Evolutionary conservation across 2,113 vertebrate species (phyloP).

Genomic region (Gila orcuttii): DNA sequence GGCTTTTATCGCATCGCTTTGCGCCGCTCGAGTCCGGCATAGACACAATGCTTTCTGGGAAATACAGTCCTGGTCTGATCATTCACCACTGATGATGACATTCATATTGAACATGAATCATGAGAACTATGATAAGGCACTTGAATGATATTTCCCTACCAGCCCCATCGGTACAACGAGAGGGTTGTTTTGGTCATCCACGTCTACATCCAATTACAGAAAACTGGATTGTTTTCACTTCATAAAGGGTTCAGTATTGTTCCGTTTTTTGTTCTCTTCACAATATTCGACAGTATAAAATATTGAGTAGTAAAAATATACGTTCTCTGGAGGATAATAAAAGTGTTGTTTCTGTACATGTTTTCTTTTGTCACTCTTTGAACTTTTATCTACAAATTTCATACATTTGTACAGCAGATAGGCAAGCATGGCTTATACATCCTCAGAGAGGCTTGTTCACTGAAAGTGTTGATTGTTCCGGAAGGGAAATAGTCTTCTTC

Average conservation of each 20-base stretch:
- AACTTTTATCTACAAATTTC: slow-evolving; percentile 90
- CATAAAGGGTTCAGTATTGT: slow-evolving; percentile 90
- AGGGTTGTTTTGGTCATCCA: slow-evolving; percentile 85
- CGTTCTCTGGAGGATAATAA: slow-evolving; percentile 88
- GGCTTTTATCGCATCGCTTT: no score
- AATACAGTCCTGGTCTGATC: slow-evolving; percentile 63
- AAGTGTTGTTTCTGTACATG: slow-evolving; percentile 83
- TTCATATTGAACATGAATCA: slow-evolving; percentile 81
- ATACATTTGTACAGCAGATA: slow-evolving; percentile 93
- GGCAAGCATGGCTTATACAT: slow-evolving; percentile 97
- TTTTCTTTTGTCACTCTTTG: slow-evolving; percentile 81
- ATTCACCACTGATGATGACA: slow-evolving; percentile 80
- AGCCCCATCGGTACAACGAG: slow-evolving; percentile 80
- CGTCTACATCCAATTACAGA: slow-evolving; percentile 52
- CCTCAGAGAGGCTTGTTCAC: slow-evolving; percentile 88
- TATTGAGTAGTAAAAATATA: slow-evolving; percentile 88
- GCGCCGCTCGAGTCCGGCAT: background rate
- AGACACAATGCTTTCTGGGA: background rate
- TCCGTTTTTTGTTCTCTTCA: slow-evolving; percentile 76
- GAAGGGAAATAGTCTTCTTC: background rate
- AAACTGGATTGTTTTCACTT: slow-evolving; percentile 80
- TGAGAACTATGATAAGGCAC: slow-evolving; percentile 82
- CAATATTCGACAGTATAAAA: slow-evolving; percentile 93
- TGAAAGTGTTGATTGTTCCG: slow-evolving; percentile 78
- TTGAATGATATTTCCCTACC: slow-evolving; percentile 83